Percentiles rank a stretch among this genome's conserved stretches.
phyloP scores from a whole-genome alignment of 1,140 invertebrate genomes.

The Drosophila repletoides region DNA sequence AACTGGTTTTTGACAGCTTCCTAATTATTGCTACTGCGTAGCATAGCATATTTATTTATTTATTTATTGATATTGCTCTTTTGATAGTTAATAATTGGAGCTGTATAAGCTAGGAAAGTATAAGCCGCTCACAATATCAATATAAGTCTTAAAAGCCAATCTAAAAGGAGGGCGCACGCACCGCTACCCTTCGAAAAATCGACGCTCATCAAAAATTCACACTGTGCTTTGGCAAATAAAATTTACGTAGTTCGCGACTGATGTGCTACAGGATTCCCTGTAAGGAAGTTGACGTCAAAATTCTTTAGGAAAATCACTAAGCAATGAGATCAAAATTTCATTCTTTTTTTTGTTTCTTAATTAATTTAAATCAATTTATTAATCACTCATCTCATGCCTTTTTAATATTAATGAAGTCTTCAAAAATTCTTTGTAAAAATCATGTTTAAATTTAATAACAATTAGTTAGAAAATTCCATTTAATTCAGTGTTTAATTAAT shows the following conservation, averaged over 20 bases:
- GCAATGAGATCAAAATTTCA: no score
- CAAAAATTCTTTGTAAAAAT: no score
- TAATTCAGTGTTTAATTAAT: no score
- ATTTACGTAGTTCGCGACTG: not conserved
- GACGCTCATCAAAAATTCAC: slow-evolving; percentile 58
- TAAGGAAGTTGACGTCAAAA: no score
- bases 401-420: no score
- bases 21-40: slow-evolving; percentile 28
- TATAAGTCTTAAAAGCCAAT: no score
- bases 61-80: not conserved
- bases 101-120: not conserved
- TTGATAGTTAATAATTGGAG: slow-evolving; percentile 11
- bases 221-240: slow-evolving; percentile 17
- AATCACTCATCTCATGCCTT: no score
- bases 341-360: no score
- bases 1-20: slow-evolving; percentile 30
- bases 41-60: not conserved
- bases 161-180: slow-evolving; percentile 3
- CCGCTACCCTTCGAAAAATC: slow-evolving; percentile 19
- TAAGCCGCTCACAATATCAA: not conserved
- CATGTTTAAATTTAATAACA: no score
- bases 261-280: not conserved
- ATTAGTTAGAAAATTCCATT: no score
- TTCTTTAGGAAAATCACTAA: no score
- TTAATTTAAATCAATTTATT: not conserved